Evolutionary conservation across 2,113 vertebrate species (phyloP).

Genomic region (Chelonoidis abingdonii): DNA sequence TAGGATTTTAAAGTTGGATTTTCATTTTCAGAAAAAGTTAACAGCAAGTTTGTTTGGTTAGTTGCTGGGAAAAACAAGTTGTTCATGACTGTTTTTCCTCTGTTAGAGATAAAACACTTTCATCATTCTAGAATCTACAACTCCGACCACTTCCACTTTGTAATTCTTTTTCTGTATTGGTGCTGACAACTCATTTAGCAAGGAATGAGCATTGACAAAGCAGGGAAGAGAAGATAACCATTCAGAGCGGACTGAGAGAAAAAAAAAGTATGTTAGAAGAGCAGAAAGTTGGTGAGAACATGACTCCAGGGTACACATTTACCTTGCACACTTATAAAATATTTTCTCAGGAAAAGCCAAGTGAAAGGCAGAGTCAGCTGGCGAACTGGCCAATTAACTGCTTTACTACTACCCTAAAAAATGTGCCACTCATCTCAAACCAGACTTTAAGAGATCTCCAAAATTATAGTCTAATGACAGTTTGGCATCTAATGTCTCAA

Average conservation of each 20-base stretch:
- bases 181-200: background rate
- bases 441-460: too few relatives aligned
- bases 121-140: background rate
- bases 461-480: too few relatives aligned
- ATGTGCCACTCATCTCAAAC: too few relatives aligned
- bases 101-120: background rate
- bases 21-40: background rate
- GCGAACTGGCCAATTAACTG: background rate
- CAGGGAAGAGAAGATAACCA: background rate
- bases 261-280: background rate
- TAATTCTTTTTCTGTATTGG: background rate
- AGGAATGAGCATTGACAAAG: background rate
- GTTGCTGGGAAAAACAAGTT: background rate
- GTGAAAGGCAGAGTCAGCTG: background rate
- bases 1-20: background rate
- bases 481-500: too few relatives aligned
- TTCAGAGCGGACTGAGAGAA: background rate
- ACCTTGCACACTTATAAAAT: background rate
- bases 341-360: background rate
- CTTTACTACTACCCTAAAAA: background rate
- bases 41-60: background rate
- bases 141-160: background rate
- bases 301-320: background rate
- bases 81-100: background rate
- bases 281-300: background rate